These are phyloP conservation scores for Gobiocypris rarus DNA, from an alignment of 2,113 vertebrate genomes.

Conservation along the genomic window DNA sequence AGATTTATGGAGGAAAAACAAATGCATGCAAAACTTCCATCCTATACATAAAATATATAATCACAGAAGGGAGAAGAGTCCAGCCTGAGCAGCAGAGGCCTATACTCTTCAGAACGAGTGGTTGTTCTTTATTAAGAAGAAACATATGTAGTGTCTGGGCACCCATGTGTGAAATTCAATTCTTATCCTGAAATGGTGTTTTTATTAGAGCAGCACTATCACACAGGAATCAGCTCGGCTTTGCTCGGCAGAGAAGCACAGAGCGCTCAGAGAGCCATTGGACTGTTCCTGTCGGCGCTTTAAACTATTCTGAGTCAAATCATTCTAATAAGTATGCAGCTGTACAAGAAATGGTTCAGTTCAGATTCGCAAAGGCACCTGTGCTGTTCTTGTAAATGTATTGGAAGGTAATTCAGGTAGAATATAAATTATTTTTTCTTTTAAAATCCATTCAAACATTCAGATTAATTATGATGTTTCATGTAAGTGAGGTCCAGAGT, in stretches of 20 bases:
- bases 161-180: conserved; percentile 82
- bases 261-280: conserved; percentile 45
- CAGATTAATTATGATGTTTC: not conserved
- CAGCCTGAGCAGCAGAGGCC: conserved; percentile 61
- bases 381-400: not conserved
- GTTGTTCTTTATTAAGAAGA: conserved; percentile 77
- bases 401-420: not conserved
- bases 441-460: not conserved
- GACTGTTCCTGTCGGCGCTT: conserved; percentile 29
- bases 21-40: not conserved
- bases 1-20: not conserved
- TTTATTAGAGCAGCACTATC: conserved; percentile 78
- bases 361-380: conserved; percentile 31
- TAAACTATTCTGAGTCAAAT: conserved; percentile 35
- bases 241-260: conserved; percentile 63
- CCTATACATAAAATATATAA: not conserved
- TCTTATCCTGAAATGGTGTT: conserved; percentile 76
- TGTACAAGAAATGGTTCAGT: not conserved
- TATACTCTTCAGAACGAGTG: conserved; percentile 60
- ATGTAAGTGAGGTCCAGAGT: not conserved
- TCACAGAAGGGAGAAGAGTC: conserved; percentile 40
- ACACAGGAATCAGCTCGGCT: conserved; percentile 65
- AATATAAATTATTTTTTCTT: not conserved
- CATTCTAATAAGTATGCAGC: conserved; percentile 36
- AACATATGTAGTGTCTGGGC: conserved; percentile 76